These are phyloP conservation scores for Orientallactaga sibirica DNA, from an alignment of 2,797 vertebrate genomes.

Conservation along the genomic window DNA sequence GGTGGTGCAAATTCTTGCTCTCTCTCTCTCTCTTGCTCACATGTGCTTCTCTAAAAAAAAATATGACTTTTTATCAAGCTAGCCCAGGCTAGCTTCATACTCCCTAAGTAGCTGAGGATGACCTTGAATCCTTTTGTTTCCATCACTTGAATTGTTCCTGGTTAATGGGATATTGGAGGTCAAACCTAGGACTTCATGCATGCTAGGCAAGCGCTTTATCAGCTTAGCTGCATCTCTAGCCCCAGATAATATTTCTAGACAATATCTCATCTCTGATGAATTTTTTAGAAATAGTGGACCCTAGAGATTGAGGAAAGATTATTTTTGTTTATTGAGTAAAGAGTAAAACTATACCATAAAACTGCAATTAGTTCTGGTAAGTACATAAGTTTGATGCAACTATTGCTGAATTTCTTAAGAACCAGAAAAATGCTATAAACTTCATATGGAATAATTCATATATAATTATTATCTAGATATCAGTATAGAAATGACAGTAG, in stretches of 20 bases:
- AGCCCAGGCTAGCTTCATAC: no score
- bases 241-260: background rate
- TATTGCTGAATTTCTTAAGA: constrained; percentile 8
- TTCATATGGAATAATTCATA: background rate
- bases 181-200: no score
- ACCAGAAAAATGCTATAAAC: background rate
- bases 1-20: no score
- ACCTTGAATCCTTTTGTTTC: no score
- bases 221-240: no score
- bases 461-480: background rate
- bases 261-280: background rate
- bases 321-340: background rate
- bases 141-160: no score
- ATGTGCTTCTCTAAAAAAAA: no score
- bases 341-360: background rate
- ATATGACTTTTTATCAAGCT: no score
- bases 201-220: no score
- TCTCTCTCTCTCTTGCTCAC: no score
- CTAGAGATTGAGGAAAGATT: background rate
- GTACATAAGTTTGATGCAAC: background rate
- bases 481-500: background rate
- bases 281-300: background rate
- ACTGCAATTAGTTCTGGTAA: background rate
- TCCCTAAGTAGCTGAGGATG: no score
- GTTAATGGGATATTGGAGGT: no score